Conservation (phyloP, 2,113 vertebrate species). For the Hippocampus zosterae region DNA sequence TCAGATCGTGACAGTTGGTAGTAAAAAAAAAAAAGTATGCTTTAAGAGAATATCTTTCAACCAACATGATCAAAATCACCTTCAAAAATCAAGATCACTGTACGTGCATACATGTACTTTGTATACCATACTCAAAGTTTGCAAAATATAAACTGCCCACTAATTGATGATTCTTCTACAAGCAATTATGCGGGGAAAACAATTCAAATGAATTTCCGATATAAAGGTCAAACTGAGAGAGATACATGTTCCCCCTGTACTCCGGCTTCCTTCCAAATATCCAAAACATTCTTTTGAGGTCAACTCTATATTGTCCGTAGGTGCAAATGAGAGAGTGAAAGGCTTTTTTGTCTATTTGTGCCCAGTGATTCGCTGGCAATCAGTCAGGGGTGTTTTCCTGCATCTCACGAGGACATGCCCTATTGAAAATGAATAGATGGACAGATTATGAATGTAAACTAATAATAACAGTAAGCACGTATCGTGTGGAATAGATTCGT, state of each 20-base stretch:
- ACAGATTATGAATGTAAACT: neutral
- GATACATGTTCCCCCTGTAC: no score
- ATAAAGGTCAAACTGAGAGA: neutral
- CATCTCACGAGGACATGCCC: no score
- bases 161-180: neutral
- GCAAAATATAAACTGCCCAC: neutral
- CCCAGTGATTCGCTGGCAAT: no score
- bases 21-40: conserved; percentile 22
- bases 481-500: neutral
- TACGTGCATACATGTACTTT: neutral
- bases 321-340: no score
- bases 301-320: no score
- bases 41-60: conserved; percentile 11
- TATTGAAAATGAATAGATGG: no score
- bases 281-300: no score
- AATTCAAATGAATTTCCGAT: neutral
- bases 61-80: neutral
- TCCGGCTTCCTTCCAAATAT: neutral
- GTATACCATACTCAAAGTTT: neutral
- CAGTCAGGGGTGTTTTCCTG: no score
- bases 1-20: conserved; percentile 44
- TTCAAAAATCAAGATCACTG: neutral
- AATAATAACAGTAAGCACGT: neutral
- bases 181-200: no score
- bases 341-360: no score